Conservation (phyloP, 2,888 invertebrate genomes). For the Megamerina dolium region DNA sequence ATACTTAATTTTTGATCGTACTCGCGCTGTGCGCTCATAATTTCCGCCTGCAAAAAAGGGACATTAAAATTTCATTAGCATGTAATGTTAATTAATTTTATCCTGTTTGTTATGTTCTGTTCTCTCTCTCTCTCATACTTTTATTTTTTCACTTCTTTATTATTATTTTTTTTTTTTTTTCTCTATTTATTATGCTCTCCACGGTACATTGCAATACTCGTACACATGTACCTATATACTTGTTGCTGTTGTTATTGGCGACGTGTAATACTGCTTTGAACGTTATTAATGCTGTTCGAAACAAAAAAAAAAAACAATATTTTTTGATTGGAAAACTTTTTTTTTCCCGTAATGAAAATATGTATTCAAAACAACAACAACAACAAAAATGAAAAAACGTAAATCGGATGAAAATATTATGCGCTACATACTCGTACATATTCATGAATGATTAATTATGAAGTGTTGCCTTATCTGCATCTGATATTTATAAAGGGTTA, state of each 20-base stretch:
- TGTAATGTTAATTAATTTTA: conserved; percentile 35
- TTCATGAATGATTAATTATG: too few relatives aligned
- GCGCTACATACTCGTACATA: too few relatives aligned
- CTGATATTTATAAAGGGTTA: too few relatives aligned
- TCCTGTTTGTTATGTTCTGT: conserved; percentile 17
- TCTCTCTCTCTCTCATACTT: neutral
- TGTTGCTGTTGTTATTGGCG: neutral
- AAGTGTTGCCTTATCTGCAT: too few relatives aligned
- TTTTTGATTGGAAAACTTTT: conserved; percentile 6
- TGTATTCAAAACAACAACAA: too few relatives aligned
- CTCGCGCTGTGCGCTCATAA: neutral
- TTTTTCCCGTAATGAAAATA: too few relatives aligned
- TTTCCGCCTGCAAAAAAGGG: conserved; percentile 8
- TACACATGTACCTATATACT: neutral
- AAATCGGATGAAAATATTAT: too few relatives aligned
- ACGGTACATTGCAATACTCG: neutral
- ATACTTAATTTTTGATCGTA: too few relatives aligned
- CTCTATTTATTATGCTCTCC: neutral
- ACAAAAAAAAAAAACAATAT: neutral
- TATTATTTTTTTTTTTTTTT: neutral
- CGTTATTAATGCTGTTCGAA: neutral
- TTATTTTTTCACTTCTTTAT: neutral
- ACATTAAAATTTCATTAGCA: conserved; percentile 35
- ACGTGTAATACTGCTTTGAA: neutral
- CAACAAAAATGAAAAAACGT: too few relatives aligned